phyloP scores from a whole-genome alignment of 2,797 vertebrate species.

The Brachyrhaphis roseni region DNA sequence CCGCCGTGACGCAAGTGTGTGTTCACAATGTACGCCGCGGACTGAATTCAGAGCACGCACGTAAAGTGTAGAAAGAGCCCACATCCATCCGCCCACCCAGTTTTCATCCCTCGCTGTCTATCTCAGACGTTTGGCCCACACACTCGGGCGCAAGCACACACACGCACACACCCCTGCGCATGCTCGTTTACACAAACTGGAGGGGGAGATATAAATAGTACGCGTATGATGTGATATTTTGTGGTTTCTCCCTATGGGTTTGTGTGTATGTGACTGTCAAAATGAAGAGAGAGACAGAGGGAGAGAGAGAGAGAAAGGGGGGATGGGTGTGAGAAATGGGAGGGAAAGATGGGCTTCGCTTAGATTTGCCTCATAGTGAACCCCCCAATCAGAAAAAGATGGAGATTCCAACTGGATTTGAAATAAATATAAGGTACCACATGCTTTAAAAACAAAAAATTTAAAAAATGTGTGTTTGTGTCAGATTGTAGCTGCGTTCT shows the following conservation, averaged over 20 bases:
- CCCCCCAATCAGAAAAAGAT: slow-evolving; percentile 54
- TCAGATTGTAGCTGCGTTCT: slow-evolving; percentile 40
- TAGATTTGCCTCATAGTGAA: slow-evolving; percentile 45
- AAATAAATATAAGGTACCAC: slow-evolving; percentile 51
- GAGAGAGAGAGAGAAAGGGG: neutral
- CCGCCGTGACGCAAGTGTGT: slow-evolving; percentile 42
- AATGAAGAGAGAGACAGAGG: slow-evolving; percentile 44
- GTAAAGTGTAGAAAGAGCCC: slow-evolving; percentile 60
- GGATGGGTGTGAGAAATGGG: slow-evolving; percentile 33
- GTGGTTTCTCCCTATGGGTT: slow-evolving; percentile 78
- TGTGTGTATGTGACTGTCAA: slow-evolving; percentile 76
- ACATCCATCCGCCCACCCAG: slow-evolving; percentile 52
- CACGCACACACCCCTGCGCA: slow-evolving; percentile 23
- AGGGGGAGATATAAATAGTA: slow-evolving; percentile 81
- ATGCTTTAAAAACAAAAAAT: slow-evolving; percentile 14
- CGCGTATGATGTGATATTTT: slow-evolving; percentile 76
- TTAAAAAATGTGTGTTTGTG: slow-evolving; percentile 26
- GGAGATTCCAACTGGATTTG: slow-evolving; percentile 56
- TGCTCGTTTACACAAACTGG: slow-evolving; percentile 69
- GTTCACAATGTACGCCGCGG: slow-evolving; percentile 39
- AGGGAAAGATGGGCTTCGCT: slow-evolving; percentile 50
- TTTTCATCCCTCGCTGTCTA: slow-evolving; percentile 47
- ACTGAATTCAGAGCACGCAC: slow-evolving; percentile 36
- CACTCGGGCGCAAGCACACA: slow-evolving; percentile 23
- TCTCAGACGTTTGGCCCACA: slow-evolving; percentile 57